Evolutionary conservation across 1,140 invertebrate genomes (phyloP).

Genomic region (Ceratina australensis): DNA sequence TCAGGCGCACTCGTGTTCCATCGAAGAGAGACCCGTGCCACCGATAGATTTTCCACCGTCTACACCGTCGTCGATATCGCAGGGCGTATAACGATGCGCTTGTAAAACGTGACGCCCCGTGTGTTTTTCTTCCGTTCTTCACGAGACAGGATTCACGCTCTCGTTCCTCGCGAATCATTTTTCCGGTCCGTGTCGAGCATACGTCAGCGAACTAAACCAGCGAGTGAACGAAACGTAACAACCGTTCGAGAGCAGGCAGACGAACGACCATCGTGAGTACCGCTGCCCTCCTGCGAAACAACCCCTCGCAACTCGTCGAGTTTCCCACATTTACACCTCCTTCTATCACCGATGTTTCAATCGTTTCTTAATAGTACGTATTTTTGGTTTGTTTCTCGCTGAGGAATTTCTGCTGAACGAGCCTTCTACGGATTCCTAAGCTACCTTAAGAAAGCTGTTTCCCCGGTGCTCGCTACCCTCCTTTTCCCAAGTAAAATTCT

Average conservation of each 20-base stretch:
- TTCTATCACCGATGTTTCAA: background rate
- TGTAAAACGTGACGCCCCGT: conserved; percentile 52
- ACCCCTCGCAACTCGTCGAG: too few relatives aligned
- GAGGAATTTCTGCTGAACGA: background rate
- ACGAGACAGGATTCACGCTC: background rate
- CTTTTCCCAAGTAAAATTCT: background rate
- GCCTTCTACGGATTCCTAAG: conserved; percentile 18
- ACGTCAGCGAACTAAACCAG: conserved; percentile 7
- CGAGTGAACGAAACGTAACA: conserved; percentile 19
- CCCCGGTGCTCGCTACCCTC: background rate
- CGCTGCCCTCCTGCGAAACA: background rate
- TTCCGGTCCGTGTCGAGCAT: conserved; percentile 12
- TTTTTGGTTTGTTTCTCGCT: background rate
- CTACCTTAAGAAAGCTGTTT: conserved; percentile 9
- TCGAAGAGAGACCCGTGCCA: conserved; percentile 65
- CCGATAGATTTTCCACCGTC: conserved; percentile 71
- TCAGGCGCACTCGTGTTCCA: conserved; percentile 74
- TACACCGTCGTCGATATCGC: conserved; percentile 66
- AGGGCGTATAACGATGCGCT: conserved; percentile 64
- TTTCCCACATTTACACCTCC: background rate
- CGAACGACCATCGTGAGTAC: conserved; percentile 38
- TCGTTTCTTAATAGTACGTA: background rate
- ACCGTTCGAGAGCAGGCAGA: conserved; percentile 30
- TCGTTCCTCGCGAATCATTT: background rate
- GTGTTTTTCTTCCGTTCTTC: background rate